A percentile compares a stretch with the other conserved stretches of the same genome.
Evolutionary conservation across 1,140 invertebrate species (phyloP).

Genomic region (Meloidogyne hapla): DNA sequence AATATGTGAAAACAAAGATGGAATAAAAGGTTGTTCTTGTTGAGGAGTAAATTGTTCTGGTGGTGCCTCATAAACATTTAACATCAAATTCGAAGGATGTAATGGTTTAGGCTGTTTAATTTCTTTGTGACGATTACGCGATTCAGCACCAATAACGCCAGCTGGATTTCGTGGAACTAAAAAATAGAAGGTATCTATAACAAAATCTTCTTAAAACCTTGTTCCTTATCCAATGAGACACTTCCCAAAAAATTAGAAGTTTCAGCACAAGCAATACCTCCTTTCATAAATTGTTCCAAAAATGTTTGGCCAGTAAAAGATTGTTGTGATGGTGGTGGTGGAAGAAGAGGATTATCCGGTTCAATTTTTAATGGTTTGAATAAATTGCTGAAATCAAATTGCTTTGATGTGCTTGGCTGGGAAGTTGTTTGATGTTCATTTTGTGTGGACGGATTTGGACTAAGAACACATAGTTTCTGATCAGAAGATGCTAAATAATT

Average conservation of each 20-base stretch:
- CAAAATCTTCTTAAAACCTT: background rate
- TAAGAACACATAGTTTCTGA: constrained; percentile 14
- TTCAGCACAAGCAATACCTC: background rate
- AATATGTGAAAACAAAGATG: background rate
- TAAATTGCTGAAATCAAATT: constrained; percentile 27
- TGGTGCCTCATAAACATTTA: constrained; percentile 36
- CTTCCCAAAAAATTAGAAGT: background rate
- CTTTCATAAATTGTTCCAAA: constrained; percentile 28
- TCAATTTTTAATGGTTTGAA: constrained; percentile 39
- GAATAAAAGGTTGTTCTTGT: background rate
- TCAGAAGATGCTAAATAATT: constrained; percentile 33
- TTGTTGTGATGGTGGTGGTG: constrained; percentile 20
- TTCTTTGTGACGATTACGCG: constrained; percentile 38
- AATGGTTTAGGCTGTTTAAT: constrained; percentile 49
- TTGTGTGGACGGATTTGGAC: background rate
- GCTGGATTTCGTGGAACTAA: constrained; percentile 26
- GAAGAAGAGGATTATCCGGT: background rate
- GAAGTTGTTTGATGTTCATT: background rate
- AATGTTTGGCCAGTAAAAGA: constrained; percentile 40
- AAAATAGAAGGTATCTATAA: background rate
- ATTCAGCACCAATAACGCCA: constrained; percentile 37
- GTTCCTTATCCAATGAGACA: background rate
- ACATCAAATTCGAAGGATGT: constrained; percentile 29
- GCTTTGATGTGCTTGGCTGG: background rate
- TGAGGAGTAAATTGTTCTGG: constrained; percentile 19